Conservation (phyloP, 2,888 invertebrate genomes). For the Notodonta ziczac region DNA sequence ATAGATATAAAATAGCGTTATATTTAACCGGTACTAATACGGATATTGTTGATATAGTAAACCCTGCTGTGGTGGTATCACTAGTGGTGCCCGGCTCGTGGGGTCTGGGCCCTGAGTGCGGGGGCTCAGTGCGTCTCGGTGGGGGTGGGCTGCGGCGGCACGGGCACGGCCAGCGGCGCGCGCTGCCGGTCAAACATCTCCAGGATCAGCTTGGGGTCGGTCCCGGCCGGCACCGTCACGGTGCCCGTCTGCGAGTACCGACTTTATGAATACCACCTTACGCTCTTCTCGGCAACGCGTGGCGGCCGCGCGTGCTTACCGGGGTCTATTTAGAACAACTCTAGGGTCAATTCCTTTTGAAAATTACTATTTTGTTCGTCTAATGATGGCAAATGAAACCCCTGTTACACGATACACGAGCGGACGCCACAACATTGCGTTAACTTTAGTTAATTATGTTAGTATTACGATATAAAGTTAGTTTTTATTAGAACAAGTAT, state of each 20-base stretch:
- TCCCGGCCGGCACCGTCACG: conserved; percentile 82
- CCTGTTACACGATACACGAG: conserved; percentile 63
- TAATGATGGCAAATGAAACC: conserved; percentile 40
- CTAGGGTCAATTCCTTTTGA: conserved; percentile 4
- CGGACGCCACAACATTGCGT: conserved; percentile 81
- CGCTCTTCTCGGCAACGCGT: conserved; percentile 75
- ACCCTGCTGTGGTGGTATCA: conserved; percentile 2
- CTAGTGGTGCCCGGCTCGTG: neutral
- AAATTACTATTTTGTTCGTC: conserved; percentile 6
- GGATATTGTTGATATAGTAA: conserved; percentile 13
- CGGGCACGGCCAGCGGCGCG: conserved; percentile 71
- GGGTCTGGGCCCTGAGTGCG: neutral
- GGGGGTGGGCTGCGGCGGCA: conserved; percentile 54
- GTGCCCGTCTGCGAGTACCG: conserved; percentile 76
- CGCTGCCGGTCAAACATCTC: conserved; percentile 84
- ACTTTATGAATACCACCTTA: conserved; percentile 78
- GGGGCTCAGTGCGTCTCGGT: conserved; percentile 52
- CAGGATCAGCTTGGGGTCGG: conserved; percentile 82
- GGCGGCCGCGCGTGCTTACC: conserved; percentile 68
- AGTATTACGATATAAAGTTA: conserved; percentile 7
- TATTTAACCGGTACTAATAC: conserved; percentile 15
- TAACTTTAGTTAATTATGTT: conserved; percentile 9
- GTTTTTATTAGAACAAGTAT: conserved; percentile 24
- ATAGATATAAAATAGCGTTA: conserved; percentile 12
- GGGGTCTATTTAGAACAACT: conserved; percentile 33